These are phyloP conservation scores for Drosophila cardini DNA, from an alignment of 1,140 invertebrate genomes.

Conservation along the genomic window DNA sequence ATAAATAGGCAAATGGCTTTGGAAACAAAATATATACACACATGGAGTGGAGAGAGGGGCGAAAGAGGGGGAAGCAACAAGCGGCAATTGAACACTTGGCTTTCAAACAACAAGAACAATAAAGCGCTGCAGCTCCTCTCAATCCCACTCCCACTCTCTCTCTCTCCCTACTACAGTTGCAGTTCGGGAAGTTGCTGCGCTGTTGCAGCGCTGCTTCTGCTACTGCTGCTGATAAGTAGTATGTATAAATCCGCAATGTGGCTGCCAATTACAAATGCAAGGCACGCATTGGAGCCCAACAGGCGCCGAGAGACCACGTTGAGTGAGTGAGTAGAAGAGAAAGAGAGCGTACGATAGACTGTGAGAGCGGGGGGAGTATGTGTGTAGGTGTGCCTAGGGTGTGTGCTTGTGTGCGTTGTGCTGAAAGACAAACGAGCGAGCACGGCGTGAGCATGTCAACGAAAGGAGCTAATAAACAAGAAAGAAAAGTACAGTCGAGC, in stretches of 20 bases:
- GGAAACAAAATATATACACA: conserved; percentile 62
- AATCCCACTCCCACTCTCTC: conserved; percentile 11
- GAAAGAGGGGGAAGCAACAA: conserved; percentile 38
- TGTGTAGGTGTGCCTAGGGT: conserved; percentile 23
- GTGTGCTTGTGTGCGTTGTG: conserved; percentile 45
- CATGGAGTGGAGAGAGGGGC: conserved; percentile 16
- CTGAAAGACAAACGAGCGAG: conserved; percentile 79
- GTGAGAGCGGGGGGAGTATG: conserved; percentile 15
- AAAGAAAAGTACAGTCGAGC: too few relatives aligned
- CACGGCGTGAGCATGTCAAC: conserved; percentile 80
- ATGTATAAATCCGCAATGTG: conserved; percentile 51
- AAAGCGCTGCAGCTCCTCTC: conserved; percentile 5
- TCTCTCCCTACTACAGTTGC: conserved; percentile 9
- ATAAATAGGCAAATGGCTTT: conserved; percentile 81
- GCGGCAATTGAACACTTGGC: conserved; percentile 71
- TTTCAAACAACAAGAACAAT: conserved; percentile 43
- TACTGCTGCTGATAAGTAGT: conserved; percentile 44
- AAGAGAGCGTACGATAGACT: not conserved
- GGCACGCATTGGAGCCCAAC: conserved; percentile 63
- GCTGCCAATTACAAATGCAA: conserved; percentile 72
- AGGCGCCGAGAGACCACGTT: conserved; percentile 66
- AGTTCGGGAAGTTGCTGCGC: conserved; percentile 14
- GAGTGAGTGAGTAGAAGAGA: not conserved
- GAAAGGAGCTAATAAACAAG: conserved; percentile 83
- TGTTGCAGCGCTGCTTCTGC: conserved; percentile 11